phyloP scores from a whole-genome alignment of 1,140 invertebrate species.

The Meloidogyne exigua region DNA sequence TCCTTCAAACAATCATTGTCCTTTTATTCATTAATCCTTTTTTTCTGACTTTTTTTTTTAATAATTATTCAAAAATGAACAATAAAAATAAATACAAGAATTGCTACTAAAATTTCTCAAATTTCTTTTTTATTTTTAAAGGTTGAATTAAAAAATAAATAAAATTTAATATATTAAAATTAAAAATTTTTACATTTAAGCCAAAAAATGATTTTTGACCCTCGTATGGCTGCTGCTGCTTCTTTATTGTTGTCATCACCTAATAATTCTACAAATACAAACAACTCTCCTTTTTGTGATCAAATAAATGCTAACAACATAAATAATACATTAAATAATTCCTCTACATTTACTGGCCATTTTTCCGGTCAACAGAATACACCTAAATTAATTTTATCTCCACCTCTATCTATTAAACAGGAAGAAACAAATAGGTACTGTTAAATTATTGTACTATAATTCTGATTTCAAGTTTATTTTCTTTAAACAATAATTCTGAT shows the following conservation, averaged over 20 bases:
- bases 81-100: background rate
- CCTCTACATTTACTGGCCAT: background rate
- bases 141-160: too few species aligned
- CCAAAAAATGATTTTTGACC: constrained; percentile 24
- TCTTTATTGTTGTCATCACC: background rate
- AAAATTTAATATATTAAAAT: too few species aligned
- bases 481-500: too few species aligned
- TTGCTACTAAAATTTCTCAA: too few species aligned
- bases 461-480: background rate
- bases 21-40: background rate
- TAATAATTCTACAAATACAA: background rate
- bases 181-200: too few species aligned
- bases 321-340: constrained; percentile 1
- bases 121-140: too few species aligned
- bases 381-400: background rate
- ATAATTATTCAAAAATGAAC: constrained; percentile 16
- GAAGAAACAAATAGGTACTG: constrained; percentile 1
- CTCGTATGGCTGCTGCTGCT: constrained; percentile 16
- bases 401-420: background rate
- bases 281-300: background rate
- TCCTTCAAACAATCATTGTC: background rate
- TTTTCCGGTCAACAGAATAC: background rate
- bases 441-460: background rate
- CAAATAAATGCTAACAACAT: background rate
- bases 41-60: background rate